Evolutionary conservation across 2,113 vertebrate species (phyloP).

Genomic region (Engraulis encrasicolus): DNA sequence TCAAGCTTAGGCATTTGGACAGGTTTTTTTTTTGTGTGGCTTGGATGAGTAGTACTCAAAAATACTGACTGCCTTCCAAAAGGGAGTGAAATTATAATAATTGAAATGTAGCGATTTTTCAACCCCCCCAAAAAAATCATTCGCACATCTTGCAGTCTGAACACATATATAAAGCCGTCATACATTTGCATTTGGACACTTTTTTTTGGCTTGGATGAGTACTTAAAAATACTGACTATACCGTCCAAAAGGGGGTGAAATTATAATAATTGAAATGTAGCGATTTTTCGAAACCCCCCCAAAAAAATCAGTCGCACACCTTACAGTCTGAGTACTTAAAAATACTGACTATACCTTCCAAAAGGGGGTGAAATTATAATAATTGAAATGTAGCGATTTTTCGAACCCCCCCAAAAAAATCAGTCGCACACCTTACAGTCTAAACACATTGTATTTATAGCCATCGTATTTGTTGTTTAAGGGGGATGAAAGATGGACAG

Average conservation of each 20-base stretch:
- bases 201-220: not conserved
- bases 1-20: not conserved
- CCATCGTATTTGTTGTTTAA: conserved; percentile 38
- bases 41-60: not conserved
- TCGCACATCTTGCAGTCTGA: not conserved
- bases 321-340: not conserved
- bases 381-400: not conserved
- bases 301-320: not conserved
- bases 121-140: not conserved
- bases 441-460: conserved; percentile 18
- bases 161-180: conserved; percentile 10
- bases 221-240: not conserved
- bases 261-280: conserved; percentile 17
- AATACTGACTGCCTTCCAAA: not conserved
- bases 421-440: not conserved
- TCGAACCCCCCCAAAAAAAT: not conserved
- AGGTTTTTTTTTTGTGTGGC: not conserved
- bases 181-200: not conserved
- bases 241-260: not conserved
- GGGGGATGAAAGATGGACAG: conserved; percentile 9
- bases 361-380: not conserved
- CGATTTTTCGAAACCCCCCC: not conserved
- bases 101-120: not conserved
- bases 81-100: not conserved
- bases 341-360: too few relatives aligned